Evolutionary conservation across 1,140 invertebrate genomes (phyloP).

Genomic region (Camponotus vicinus): DNA sequence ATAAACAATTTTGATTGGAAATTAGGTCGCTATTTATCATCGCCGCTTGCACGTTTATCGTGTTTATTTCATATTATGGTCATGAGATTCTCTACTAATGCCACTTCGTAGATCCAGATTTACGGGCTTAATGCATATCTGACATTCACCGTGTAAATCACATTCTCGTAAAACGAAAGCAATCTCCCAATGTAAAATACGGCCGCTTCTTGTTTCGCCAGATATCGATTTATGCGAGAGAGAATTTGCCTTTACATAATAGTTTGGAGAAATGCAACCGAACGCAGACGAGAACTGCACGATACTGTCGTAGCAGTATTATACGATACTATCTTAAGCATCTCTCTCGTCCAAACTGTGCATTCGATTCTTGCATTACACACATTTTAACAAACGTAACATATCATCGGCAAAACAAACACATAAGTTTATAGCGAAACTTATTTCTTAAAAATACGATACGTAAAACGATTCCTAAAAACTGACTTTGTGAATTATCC

Average conservation of each 20-base stretch:
- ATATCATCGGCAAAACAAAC: neutral
- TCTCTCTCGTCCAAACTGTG: neutral
- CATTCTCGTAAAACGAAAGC: conserved; percentile 41
- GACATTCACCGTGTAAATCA: conserved; percentile 49
- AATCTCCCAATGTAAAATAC: conserved; percentile 32
- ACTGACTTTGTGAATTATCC: neutral
- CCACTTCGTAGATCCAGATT: conserved; percentile 43
- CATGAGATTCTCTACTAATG: conserved; percentile 44
- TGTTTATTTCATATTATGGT: conserved; percentile 38
- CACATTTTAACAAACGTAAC: conserved; percentile 14
- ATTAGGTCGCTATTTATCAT: conserved; percentile 40
- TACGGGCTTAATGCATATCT: conserved; percentile 52
- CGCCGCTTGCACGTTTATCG: neutral
- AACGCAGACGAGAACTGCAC: neutral
- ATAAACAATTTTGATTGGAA: conserved; percentile 40
- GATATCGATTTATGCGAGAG: conserved; percentile 49
- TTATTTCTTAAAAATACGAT: neutral
- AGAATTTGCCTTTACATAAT: conserved; percentile 54
- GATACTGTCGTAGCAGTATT: conserved; percentile 45
- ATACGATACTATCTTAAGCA: conserved; percentile 20
- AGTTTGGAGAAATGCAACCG: conserved; percentile 14
- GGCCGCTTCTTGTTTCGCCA: conserved; percentile 43
- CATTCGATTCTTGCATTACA: neutral
- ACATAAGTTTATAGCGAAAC: neutral
- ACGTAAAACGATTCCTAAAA: neutral